Conservation (phyloP, 92 coral and sea anemone genomes). For the Pocillopora grandis region DNA sequence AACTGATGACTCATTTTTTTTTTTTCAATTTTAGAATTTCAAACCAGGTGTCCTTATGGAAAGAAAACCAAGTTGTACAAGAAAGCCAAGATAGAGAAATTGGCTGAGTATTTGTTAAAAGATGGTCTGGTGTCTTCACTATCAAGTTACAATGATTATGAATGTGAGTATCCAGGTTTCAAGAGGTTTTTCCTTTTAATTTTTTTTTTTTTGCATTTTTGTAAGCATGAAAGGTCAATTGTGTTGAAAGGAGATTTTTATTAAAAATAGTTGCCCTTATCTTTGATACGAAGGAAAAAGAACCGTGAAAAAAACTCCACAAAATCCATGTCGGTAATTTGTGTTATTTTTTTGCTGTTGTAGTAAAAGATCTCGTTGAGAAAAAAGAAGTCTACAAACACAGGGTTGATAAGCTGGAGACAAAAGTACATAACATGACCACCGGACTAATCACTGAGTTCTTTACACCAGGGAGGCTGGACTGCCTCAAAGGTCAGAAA, state of each 20-base stretch:
- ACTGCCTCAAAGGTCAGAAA: constrained; percentile 87
- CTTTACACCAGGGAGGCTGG: constrained; percentile 84
- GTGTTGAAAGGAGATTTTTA: no score
- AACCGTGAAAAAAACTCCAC: no score
- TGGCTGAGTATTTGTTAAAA: constrained; percentile 94
- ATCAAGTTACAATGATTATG: constrained; percentile 85
- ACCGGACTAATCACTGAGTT: constrained; percentile 75
- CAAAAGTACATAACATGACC: constrained; percentile 76
- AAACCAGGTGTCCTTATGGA: constrained; percentile 93
- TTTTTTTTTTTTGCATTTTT: no score
- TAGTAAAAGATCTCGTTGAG: constrained; percentile 88
- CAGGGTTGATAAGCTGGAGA: constrained; percentile 88
- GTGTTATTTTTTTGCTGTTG: neutral
- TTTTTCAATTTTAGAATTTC: constrained; percentile 63
- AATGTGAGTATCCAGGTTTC: constrained; percentile 59
- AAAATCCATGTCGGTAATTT: neutral
- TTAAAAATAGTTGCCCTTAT: no score
- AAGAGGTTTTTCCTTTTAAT: neutral
- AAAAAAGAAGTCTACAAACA: constrained; percentile 86
- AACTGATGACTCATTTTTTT: neutral
- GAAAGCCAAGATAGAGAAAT: constrained; percentile 94
- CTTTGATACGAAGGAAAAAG: no score
- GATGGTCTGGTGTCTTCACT: constrained; percentile 89
- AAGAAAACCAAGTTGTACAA: constrained; percentile 97
- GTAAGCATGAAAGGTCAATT: no score